These are phyloP conservation scores for Otocyon megalotis DNA, from an alignment of 2,113 vertebrate species.

Conservation along the genomic window DNA sequence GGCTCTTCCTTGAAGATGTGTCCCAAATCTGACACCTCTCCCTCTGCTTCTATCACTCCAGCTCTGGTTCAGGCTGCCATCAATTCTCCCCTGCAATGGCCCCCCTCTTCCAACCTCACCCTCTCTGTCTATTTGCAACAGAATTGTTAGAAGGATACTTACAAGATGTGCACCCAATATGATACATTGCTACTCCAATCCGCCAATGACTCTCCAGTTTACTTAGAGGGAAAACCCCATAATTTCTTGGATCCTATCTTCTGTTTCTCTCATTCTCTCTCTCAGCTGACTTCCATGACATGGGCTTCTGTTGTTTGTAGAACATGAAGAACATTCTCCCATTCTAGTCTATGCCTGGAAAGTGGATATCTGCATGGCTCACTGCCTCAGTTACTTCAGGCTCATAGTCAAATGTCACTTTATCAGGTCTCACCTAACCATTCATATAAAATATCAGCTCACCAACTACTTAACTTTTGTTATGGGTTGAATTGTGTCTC, in stretches of 20 bases:
- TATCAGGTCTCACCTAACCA: neutral
- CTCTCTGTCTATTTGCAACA: neutral
- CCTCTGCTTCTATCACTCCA: neutral
- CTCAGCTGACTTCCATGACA: neutral
- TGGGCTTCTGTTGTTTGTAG: neutral
- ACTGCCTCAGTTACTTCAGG: neutral
- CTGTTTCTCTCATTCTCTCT: neutral
- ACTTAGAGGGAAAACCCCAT: neutral
- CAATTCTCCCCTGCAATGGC: neutral
- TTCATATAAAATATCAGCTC: neutral
- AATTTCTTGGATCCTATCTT: neutral
- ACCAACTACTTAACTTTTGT: neutral
- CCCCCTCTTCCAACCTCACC: neutral
- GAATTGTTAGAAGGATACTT: neutral
- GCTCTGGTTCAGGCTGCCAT: neutral
- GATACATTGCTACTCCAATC: neutral
- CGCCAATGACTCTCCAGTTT: neutral
- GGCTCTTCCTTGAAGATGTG: neutral
- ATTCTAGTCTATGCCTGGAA: neutral
- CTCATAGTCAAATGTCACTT: neutral
- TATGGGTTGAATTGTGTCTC: neutral
- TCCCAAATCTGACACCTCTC: neutral
- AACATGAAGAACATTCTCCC: neutral
- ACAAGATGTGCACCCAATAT: neutral
- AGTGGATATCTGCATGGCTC: neutral